These are phyloP conservation scores for Caenorhabditis brenneri DNA, from an alignment of 1,140 invertebrate species.

Conservation along the genomic window DNA sequence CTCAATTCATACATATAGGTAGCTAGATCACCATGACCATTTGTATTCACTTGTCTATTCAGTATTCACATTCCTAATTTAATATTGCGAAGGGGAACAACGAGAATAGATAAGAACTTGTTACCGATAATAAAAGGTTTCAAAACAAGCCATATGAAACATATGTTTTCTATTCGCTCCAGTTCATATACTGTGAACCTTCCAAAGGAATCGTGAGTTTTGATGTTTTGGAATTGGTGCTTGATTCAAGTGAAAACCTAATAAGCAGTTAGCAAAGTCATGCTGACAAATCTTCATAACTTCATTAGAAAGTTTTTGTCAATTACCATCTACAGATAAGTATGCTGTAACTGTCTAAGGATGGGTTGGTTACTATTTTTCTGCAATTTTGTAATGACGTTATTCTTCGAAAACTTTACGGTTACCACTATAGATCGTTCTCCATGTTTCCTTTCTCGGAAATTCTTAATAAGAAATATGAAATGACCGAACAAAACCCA, in stretches of 20 bases:
- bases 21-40: not conserved
- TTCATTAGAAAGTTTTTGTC: too few species aligned
- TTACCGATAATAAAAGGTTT: not conserved
- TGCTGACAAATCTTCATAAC: too few species aligned
- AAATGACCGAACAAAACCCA: not conserved
- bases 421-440: too few species aligned
- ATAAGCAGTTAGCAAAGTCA: too few species aligned
- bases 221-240: not conserved
- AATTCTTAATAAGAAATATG: too few species aligned
- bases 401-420: too few species aligned
- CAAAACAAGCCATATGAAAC: constrained; percentile 32
- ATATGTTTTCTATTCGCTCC: constrained; percentile 18
- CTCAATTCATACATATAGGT: not conserved
- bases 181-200: constrained; percentile 36
- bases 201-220: constrained; percentile 22
- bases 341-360: too few species aligned
- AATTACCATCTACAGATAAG: too few species aligned
- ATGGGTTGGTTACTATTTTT: too few species aligned
- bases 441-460: not conserved
- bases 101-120: not conserved
- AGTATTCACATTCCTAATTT: constrained; percentile 19
- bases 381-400: too few species aligned
- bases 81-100: not conserved
- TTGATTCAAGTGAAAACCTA: too few species aligned
- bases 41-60: not conserved